Percentiles rank a stretch among this genome's conserved stretches.
Evolutionary conservation across 2,113 vertebrate species (phyloP).

Genomic region (Tachuris rubrigastra): DNA sequence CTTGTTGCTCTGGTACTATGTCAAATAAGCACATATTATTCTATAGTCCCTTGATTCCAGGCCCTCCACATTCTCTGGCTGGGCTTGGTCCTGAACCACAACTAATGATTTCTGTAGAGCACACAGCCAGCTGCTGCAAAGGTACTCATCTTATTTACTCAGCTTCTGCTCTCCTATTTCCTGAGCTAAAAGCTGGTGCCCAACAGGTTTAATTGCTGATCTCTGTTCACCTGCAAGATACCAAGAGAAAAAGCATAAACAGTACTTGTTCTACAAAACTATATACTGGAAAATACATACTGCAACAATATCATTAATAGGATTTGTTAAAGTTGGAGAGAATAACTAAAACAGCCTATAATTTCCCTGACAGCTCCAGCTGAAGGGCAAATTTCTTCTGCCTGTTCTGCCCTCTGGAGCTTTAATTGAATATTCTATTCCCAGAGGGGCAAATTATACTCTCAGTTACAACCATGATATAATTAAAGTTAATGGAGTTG

Average conservation of each 20-base stretch:
- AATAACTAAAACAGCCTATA: background rate
- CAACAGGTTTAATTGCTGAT: background rate
- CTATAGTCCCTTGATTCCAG: background rate
- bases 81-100: background rate
- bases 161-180: background rate
- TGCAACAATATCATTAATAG: background rate
- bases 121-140: background rate
- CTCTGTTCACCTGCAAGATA: background rate
- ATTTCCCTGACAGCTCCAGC: constrained; percentile 21
- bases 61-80: background rate
- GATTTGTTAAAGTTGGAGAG: constrained; percentile 4
- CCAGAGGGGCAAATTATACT: constrained; percentile 14
- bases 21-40: background rate
- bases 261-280: background rate
- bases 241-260: background rate
- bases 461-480: constrained; percentile 11
- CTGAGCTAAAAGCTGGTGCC: background rate
- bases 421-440: constrained; percentile 3
- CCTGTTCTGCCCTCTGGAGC: background rate
- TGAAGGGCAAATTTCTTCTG: constrained; percentile 34
- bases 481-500: constrained; percentile 50
- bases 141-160: background rate
- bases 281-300: background rate
- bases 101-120: background rate
- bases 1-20: background rate